These are phyloP conservation scores for Eidolon helvum DNA, from an alignment of 2,113 vertebrate species.

Conservation along the genomic window DNA sequence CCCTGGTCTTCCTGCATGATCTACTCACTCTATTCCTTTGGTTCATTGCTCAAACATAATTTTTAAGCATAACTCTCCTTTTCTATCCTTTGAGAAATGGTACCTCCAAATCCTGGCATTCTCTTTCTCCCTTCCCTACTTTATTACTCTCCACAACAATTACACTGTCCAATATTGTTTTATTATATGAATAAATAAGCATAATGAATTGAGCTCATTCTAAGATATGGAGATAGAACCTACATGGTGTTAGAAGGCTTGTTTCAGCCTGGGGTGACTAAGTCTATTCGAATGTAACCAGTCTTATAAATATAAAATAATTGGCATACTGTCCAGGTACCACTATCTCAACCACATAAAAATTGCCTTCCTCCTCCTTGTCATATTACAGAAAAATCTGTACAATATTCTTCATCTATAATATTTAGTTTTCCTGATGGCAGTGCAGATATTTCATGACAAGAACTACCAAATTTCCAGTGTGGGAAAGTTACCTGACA, in stretches of 20 bases:
- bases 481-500: not conserved
- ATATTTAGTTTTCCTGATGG: not conserved
- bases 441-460: not conserved
- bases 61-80: not conserved
- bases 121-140: not conserved
- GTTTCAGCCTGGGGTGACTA: not conserved
- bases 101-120: not conserved
- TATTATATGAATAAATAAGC: not conserved
- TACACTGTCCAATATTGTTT: not conserved
- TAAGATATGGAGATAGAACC: not conserved
- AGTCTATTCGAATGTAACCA: not conserved
- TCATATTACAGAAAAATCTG: not conserved
- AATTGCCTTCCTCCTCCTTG: not conserved
- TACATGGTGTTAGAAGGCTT: not conserved
- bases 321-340: not conserved
- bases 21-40: not conserved
- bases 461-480: not conserved
- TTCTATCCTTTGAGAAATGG: not conserved
- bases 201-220: not conserved
- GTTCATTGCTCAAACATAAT: not conserved
- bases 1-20: not conserved
- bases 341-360: not conserved
- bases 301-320: not conserved
- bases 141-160: not conserved
- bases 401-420: not conserved